Base-by-base conservation (phyloP, 2,888 invertebrate species). In the Neoascia interrupta region DNA sequence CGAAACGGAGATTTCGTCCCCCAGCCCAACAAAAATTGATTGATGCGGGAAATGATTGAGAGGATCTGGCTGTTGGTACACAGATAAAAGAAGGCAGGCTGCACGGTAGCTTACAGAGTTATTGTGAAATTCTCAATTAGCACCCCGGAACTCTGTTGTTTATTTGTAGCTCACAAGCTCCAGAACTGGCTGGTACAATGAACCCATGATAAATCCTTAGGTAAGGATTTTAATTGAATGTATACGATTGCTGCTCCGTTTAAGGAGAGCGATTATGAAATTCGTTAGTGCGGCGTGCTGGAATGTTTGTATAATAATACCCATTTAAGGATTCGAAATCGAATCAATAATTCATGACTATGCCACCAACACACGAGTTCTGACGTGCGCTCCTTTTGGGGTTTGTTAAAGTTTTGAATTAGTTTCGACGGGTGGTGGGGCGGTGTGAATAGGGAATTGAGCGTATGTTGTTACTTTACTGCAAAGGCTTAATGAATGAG, bases 71-170 rank as follows among this genome's bases (percentile, higher is more conserved):
- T 10, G 19, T 16, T 11, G 34, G 58, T 53, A 34, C n/a, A 54
- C 15, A 41, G 49, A 64, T 58, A 64, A 73, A 73, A 49, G 56
- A 26, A 37, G 47, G 39, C 18, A 5, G 45, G 28, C 16, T 37
- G 2, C 26, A 45, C 16, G 36, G 69, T 53, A 61, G 19, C 43
- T 61, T 34, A 3, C 16, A 6, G 11, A 21, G 51, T 63, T 43
- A 51, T 36, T 36, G 43, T 15, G 47, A 61, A 61, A 61, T 61
- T 74, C 74, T 36, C 68, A 68, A 74, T 74, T 74, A 74, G 54
- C 68, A 68, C 15, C 47, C 36, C 21, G 58, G 51, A 63, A 63
- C 47, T 39, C 39, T 47, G 43, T 51, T 51, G 41, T 19, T 51
- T 34, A 43, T 23, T 19, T 41, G 13, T 3, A 11, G 13, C 36